Evolutionary conservation across 35 echinoderm and acorn worm species (phyloP).

Genomic region (Anneissia japonica): DNA sequence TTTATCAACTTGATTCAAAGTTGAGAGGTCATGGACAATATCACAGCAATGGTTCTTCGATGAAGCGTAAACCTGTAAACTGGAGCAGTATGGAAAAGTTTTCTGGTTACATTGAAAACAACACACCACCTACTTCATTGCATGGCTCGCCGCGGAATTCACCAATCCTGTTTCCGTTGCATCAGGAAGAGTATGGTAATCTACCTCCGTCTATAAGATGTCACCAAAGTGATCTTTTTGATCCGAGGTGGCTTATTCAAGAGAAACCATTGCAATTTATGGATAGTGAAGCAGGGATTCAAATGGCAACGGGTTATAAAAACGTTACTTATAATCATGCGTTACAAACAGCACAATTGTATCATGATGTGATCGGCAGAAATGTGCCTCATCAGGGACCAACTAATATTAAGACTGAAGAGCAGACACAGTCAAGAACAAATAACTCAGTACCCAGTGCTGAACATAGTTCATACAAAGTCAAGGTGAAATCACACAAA

Average conservation of each 20-base stretch:
- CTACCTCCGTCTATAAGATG: background rate
- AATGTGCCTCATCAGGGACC: background rate
- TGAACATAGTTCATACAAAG: background rate
- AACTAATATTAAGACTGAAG: background rate
- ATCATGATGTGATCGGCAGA: background rate
- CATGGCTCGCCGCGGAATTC: background rate
- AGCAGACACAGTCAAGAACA: background rate
- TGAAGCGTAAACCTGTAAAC: background rate
- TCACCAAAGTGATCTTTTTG: background rate
- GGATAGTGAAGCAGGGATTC: background rate
- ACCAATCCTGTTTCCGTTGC: background rate
- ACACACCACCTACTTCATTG: background rate
- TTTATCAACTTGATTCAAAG: background rate
- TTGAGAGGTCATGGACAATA: background rate
- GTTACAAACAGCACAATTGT: background rate
- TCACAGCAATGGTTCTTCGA: background rate
- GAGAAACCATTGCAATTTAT: background rate
- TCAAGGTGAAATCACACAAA: background rate
- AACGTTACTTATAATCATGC: background rate
- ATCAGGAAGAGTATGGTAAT: background rate
- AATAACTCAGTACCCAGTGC: too few relatives aligned
- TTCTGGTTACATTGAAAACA: too few relatives aligned
- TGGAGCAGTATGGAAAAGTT: background rate
- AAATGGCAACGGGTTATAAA: background rate
- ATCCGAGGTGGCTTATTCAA: background rate